These are phyloP conservation scores for Amazonetta brasiliensis DNA, from an alignment of 2,797 vertebrate species.

Conservation along the genomic window DNA sequence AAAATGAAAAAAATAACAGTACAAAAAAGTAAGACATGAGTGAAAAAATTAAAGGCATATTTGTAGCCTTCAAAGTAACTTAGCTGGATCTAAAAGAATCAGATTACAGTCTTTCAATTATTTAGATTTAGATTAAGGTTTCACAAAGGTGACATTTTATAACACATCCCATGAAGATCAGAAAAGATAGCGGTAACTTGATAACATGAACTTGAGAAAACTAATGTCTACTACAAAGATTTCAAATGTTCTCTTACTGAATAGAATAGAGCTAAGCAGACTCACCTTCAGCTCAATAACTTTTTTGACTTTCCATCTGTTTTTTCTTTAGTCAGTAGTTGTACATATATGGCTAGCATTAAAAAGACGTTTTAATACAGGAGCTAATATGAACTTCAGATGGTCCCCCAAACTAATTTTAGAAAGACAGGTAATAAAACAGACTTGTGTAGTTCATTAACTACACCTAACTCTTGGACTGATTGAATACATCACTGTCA, in stretches of 20 bases:
- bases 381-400: not conserved
- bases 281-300: not conserved
- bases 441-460: slow-evolving; percentile 42
- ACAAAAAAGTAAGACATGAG: not conserved
- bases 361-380: not conserved
- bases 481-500: slow-evolving; percentile 50
- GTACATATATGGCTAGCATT: not conserved
- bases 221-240: not conserved
- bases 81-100: not conserved
- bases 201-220: not conserved
- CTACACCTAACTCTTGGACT: not conserved
- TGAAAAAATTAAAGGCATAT: too few species aligned
- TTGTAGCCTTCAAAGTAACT: not conserved
- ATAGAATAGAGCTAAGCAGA: not conserved
- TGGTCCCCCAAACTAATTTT: slow-evolving; percentile 6
- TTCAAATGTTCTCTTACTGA: not conserved
- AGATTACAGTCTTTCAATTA: not conserved
- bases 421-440: slow-evolving; percentile 32
- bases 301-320: not conserved
- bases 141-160: not conserved
- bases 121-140: not conserved
- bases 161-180: not conserved
- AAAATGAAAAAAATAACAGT: not conserved
- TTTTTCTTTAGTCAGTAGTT: not conserved
- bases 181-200: not conserved